Percentiles rank a stretch among this genome's conserved stretches.
These are phyloP conservation scores for Caenorhabditis sinica DNA, from an alignment of 2,888 invertebrate species.

Conservation along the genomic window DNA sequence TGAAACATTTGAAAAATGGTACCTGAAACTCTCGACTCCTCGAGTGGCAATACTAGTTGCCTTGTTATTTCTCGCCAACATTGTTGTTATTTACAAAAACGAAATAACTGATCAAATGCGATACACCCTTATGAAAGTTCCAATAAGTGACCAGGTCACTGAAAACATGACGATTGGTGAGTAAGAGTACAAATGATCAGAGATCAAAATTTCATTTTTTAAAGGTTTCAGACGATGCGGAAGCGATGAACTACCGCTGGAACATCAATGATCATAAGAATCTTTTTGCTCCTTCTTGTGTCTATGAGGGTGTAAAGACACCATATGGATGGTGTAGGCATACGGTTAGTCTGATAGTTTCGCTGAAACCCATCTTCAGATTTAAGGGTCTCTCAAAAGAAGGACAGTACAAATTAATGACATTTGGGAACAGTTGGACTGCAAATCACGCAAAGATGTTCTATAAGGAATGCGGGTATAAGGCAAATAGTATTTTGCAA, in stretches of 20 bases:
- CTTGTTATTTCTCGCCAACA: slow-evolving; percentile 20
- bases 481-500: slow-evolving; percentile 33
- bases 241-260: slow-evolving; percentile 24
- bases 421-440: slow-evolving; percentile 48
- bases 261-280: slow-evolving; percentile 26
- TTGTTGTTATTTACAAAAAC: slow-evolving; percentile 37
- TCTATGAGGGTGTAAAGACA: not conserved
- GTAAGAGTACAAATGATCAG: not conserved
- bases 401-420: slow-evolving; percentile 27
- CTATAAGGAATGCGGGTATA: slow-evolving; percentile 34
- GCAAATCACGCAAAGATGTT: slow-evolving; percentile 42
- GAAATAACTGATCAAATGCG: slow-evolving; percentile 8
- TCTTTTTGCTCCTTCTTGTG: slow-evolving; percentile 24
- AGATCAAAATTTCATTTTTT: no score
- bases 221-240: slow-evolving; percentile 26
- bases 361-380: not conserved
- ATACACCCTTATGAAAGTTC: not conserved
- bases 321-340: slow-evolving; percentile 48
- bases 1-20: slow-evolving; percentile 58
- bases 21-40: slow-evolving; percentile 20
- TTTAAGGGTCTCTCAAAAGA: slow-evolving; percentile 7
- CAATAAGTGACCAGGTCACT: slow-evolving; percentile 9
- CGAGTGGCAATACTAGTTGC: slow-evolving; percentile 12
- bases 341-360: not conserved
- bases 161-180: slow-evolving; percentile 45